Conservation (phyloP, 2,113 vertebrate genomes). For the Mustela nigripes region DNA sequence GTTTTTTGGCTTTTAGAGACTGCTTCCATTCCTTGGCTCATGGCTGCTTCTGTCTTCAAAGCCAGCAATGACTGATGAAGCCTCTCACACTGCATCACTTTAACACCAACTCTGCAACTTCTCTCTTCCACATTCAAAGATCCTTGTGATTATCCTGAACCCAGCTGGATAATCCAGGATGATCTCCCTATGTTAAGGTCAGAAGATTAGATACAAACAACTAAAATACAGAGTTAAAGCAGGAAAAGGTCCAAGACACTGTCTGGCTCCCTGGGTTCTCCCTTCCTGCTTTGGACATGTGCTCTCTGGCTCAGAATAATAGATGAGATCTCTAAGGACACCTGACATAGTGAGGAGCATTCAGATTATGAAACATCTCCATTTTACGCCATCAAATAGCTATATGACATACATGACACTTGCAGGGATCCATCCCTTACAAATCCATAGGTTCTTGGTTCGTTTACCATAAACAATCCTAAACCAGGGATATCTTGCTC, state of each 20-base stretch:
- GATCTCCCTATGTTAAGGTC: not conserved
- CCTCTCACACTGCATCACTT: not conserved
- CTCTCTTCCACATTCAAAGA: not conserved
- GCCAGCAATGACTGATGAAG: not conserved
- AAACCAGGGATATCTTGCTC: not conserved
- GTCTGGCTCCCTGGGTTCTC: not conserved
- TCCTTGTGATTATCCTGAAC: not conserved
- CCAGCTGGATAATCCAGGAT: not conserved
- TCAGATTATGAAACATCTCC: not conserved
- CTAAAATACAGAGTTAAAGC: not conserved
- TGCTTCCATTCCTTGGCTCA: not conserved
- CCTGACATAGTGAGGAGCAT: not conserved
- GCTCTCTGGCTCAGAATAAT: not conserved
- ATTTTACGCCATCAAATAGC: not conserved
- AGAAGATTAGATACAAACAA: not conserved
- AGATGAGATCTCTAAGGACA: not conserved
- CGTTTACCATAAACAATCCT: not conserved
- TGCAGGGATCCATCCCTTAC: not conserved
- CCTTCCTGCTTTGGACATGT: not conserved
- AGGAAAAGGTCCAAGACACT: not conserved
- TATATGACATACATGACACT: not conserved
- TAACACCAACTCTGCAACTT: not conserved
- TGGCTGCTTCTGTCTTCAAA: not conserved
- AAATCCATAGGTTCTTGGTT: not conserved
- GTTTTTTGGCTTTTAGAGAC: not conserved